Evolutionary conservation across 2,797 vertebrate species (phyloP), one percentile per base, ranked within the genome.

Genomic region (Epinephelus awoara): DNA sequence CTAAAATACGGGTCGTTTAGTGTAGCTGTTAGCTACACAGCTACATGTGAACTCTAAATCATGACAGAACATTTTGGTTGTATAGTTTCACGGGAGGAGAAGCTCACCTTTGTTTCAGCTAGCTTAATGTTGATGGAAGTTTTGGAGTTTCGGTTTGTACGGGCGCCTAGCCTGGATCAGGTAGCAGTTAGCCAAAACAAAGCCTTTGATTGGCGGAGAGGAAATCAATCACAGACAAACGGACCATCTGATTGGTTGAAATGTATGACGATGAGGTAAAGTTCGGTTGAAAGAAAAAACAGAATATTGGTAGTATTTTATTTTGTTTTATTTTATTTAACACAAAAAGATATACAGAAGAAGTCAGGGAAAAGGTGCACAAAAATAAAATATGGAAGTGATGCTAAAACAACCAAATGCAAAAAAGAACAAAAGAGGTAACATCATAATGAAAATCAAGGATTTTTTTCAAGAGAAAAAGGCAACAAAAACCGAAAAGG

Each of bases 131-230:
- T 14, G 42, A 21, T 15, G 13, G 25, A 80, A 75, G 51, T 83
- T 76, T 25, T 44, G 5, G 34, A 61, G 68, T n/a, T 29, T 59
- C 25, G 13, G 21, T 21, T 62, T 81, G n/a, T 29, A 9, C 34
- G 64, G 57, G 27, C 19, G 61, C 46, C 34, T 57, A 21, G 57
- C 23, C 3, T 13, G 6, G 4, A 2, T 27, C 38, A 3, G 19
- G 0, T 14, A 56, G n/a, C 62, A 7, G 23, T 52, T 19, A 79
- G 5, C 63, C 57, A 67, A 75, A 81, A 79, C 79, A 87, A 79
- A 64, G 76, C 34, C 62, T 63, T 9, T 87, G 89, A 95, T 94
- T 95, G 57, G 94, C 68, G 62, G 65, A 83, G 10, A 61, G 13
- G n/a, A 0, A 1, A 17, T 71, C 72, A 6, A 8, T 62, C 63